Conservation (phyloP, 2,888 invertebrate species). For the Cantharis rustica region DNA sequence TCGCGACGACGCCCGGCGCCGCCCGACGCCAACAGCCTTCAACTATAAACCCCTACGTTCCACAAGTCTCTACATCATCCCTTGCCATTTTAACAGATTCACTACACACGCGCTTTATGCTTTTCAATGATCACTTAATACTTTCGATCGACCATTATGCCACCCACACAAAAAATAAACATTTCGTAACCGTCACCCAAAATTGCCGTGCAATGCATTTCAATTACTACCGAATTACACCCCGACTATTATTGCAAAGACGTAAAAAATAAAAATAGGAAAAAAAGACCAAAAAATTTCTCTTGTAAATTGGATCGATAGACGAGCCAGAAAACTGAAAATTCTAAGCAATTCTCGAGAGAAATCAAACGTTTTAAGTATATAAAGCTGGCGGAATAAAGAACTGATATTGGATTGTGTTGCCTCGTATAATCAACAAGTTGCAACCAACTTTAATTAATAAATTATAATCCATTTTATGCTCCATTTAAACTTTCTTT, state of each 20-base stretch:
- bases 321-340: conserved; percentile 10
- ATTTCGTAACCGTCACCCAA: not conserved
- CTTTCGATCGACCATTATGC: conserved; percentile 15
- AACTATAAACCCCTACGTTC: conserved; percentile 28
- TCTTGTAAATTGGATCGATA: conserved; percentile 8
- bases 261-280: not conserved
- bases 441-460: conserved; percentile 14
- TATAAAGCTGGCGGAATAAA: not conserved
- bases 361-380: conserved; percentile 20
- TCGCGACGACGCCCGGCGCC: conserved; percentile 35
- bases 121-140: conserved; percentile 23
- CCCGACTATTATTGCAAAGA: not conserved
- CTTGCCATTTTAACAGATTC: conserved; percentile 23
- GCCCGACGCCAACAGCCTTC: conserved; percentile 30
- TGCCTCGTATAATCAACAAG: conserved; percentile 19
- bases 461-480: conserved; percentile 4
- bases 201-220: not conserved
- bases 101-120: conserved; percentile 24
- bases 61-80: conserved; percentile 31
- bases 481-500: not conserved
- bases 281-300: not conserved
- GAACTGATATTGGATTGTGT: conserved; percentile 3
- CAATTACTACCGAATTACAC: not conserved
- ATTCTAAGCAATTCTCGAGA: conserved; percentile 17
- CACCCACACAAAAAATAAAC: not conserved